A percentile compares a stretch with the other conserved stretches of the same genome.
These are phyloP conservation scores for Hypena proboscidalis DNA, from an alignment of 2,888 invertebrate species.

Conservation along the genomic window DNA sequence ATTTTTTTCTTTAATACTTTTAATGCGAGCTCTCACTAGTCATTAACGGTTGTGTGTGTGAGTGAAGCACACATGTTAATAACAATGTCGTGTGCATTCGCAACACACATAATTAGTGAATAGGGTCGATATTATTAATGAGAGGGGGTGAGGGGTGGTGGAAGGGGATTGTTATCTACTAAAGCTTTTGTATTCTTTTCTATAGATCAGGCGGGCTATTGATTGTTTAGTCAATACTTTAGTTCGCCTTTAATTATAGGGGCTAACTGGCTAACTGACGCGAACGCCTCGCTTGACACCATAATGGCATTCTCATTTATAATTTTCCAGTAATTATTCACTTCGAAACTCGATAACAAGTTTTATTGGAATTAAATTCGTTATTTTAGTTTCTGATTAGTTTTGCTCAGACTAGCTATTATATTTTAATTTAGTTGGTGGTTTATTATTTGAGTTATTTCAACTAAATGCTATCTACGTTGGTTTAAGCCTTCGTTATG, in stretches of 20 bases:
- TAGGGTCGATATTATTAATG: constrained; percentile 84
- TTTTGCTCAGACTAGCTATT: constrained; percentile 23
- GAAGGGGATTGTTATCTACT: constrained; percentile 78
- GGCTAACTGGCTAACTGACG: constrained; percentile 73
- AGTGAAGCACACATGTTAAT: constrained; percentile 34
- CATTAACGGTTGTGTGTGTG: constrained; percentile 57
- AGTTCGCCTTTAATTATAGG: constrained; percentile 77
- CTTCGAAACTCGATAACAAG: constrained; percentile 63
- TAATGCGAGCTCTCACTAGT: constrained; percentile 71
- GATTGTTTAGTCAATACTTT: constrained; percentile 82
- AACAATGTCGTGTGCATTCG: constrained; percentile 72
- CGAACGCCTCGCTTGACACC: constrained; percentile 80
- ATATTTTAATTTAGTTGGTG: constrained; percentile 20
- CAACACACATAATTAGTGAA: constrained; percentile 85
- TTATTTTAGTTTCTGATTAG: constrained; percentile 42
- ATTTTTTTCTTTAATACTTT: constrained; percentile 72
- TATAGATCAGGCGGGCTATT: constrained; percentile 72
- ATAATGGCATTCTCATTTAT: constrained; percentile 71
- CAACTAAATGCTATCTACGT: too few species aligned
- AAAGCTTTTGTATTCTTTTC: constrained; percentile 83
- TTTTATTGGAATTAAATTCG: constrained; percentile 51
- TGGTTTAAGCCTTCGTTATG: too few species aligned
- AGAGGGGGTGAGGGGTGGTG: constrained; percentile 63
- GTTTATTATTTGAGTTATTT: constrained; percentile 1
- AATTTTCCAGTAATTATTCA: constrained; percentile 78